Base-by-base conservation (phyloP, 2,888 invertebrate genomes). In the Acanthosepion esculentum region DNA sequence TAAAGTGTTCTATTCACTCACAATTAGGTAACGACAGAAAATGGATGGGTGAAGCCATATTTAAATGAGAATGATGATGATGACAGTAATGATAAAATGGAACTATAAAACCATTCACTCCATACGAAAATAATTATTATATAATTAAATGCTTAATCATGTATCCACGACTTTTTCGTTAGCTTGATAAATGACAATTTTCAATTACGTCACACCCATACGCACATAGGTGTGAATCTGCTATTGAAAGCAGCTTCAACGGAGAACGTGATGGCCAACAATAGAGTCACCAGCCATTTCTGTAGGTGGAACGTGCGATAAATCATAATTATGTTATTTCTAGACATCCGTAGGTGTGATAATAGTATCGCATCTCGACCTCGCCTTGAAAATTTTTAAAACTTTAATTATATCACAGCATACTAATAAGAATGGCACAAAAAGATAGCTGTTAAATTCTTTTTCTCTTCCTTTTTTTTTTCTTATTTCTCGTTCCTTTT, bases 241-340 rank as follows among this genome's bases (percentile, higher is more conserved):
- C 23, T 23, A 59, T 23, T 59, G 59, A 59, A 59, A 59, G 59
- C 20, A n/a, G 78, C n/a, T 78, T 18, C 78, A 5, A n/a, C 78
- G 4, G 29, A 5, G 93, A 48, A 48, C 50, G 48, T 48, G 93
- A 53, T 48, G 48, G 93, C 29, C 53, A 53, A 53, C 48, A 93
- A 93, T 93, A 53, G 93, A 53, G 93, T 93, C n/a, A 93, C 93
- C 53, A 48, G 48, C n/a, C 53, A 48, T 93, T 53, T 93, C 48
- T n/a, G 26, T n/a, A 20, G 18, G 53, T n/a, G 33, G 93, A 93
- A 93, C 48, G 53, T 26, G 48, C n/a, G n/a, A 48, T 93, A 48
- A 93, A 93, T 93, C 93, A 93, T 93, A 93, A 93, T 93, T 93
- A 93, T 93, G 93, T 53, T 53, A 93, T 93, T 93, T n/a, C 48